Base-by-base conservation (phyloP, 2,113 vertebrate genomes). In the Cryptotis parvus region DNA sequence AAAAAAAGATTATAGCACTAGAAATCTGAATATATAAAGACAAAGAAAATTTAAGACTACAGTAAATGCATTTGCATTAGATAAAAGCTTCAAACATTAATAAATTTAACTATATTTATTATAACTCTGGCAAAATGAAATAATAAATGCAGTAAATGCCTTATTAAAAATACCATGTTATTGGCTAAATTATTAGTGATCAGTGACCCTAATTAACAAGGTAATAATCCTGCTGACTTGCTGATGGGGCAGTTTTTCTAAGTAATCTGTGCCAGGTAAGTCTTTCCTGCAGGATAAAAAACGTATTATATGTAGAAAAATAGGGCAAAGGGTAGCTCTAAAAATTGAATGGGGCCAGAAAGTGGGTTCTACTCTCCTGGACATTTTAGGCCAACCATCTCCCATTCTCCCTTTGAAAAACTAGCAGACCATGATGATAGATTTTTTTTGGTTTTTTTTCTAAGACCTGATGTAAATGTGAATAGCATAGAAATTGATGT, bases 111-210 rank as follows among this genome's bases (percentile, higher is more conserved):
- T 87, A 77, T 98, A 97, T 98, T 98, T 98, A 98, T 98, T 97
- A 97, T 89, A 69, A 58, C 91, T 94, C 87, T 93, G 95, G 84
- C 96, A 82, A 96, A 97, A 97, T 95, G 97, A 97, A 98, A 98
- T 97, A 97, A 97, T 97, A 98, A 97, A 97, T 97, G 97, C 84
- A 97, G 45, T 97, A 96, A 95, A 96, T 97, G 93, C 92, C 92
- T 97, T 96, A 95, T 97, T 97, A 79, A 97, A 98, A 97, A 97
- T 96, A 97, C 35, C 89, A 84, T 94, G 82, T 96, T 97, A 97
- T 96, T 97, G 95, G 95, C 63, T 98, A 97, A 98, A 97, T 98
- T 98, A 98, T 98, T 97, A 96, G 97, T 95, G 96, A 95, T 84
- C 96, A 94, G 66, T 96, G 97, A 98, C 97, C 97, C 92, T 98